A percentile compares a stretch with the other conserved stretches of the same genome.
Evolutionary conservation across 2,797 vertebrate species (phyloP).

Genomic region (Gymnopithys bicolor): DNA sequence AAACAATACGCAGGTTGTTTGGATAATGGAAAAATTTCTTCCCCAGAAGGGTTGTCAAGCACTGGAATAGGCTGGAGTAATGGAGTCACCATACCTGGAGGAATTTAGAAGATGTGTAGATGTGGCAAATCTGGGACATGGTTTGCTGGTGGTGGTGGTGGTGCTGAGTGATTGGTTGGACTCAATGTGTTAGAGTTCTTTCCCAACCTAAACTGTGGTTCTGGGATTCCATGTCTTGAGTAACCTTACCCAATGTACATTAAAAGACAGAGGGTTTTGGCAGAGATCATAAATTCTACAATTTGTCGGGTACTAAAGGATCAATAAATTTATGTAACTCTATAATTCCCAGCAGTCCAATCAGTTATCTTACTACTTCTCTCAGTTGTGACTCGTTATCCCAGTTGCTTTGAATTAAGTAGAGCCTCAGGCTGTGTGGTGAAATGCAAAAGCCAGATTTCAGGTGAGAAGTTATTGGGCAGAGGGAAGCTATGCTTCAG

Average conservation of each 20-base stretch:
- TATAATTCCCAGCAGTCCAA: background rate
- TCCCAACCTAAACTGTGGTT: background rate
- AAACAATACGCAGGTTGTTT: background rate
- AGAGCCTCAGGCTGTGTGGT: background rate
- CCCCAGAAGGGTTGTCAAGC: background rate
- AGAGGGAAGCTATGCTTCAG: rapidly evolving
- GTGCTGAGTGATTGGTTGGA: background rate
- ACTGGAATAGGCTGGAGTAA: background rate
- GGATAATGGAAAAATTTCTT: background rate
- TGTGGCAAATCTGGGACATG: no score
- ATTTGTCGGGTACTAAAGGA: background rate
- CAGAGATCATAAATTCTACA: background rate
- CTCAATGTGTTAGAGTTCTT: background rate
- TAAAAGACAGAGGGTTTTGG: background rate
- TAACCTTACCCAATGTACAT: background rate
- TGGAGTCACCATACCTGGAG: background rate
- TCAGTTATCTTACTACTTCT: background rate
- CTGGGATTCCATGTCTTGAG: background rate
- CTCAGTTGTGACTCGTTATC: background rate
- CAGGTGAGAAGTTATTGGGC: background rate
- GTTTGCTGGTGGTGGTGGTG: background rate
- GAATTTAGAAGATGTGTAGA: background rate
- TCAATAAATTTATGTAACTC: background rate
- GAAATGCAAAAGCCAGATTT: background rate
- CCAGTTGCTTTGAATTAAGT: background rate